phyloP scores from a whole-genome alignment of 2,797 vertebrate species.

The Gobionotothen gibberifrons region DNA sequence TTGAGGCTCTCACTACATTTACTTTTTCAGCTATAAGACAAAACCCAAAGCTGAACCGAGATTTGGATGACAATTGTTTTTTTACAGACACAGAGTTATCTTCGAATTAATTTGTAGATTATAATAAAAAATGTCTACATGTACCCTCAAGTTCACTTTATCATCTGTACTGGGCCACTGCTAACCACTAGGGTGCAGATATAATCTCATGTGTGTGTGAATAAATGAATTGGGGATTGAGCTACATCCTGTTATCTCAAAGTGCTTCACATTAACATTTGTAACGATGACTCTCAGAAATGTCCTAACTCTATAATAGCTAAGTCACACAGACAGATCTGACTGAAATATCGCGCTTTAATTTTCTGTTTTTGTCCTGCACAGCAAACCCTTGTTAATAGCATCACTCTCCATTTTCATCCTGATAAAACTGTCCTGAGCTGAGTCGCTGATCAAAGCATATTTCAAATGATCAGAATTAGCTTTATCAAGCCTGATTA shows the following conservation, averaged over 20 bases:
- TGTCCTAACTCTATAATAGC: background rate
- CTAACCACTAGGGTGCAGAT: slow-evolving; percentile 34
- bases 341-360: background rate
- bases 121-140: background rate
- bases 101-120: background rate
- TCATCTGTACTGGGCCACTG: slow-evolving; percentile 2
- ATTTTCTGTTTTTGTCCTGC: background rate
- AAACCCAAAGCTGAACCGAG: slow-evolving; percentile 1
- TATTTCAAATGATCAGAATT: slow-evolving; percentile 22
- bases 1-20: slow-evolving; percentile 21
- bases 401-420: background rate
- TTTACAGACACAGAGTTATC: background rate
- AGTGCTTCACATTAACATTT: too few species aligned
- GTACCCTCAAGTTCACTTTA: background rate
- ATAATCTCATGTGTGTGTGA: background rate
- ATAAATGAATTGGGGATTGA: background rate
- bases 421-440: background rate
- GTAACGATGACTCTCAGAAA: too few species aligned
- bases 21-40: background rate
- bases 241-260: slow-evolving; percentile 3
- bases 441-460: slow-evolving; percentile 17
- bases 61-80: background rate
- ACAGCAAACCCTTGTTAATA: background rate
- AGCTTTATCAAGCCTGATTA: slow-evolving; percentile 1
- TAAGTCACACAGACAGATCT: background rate